phyloP scores from a whole-genome alignment of 2,797 vertebrate genomes.

The Arvicola amphibius region DNA sequence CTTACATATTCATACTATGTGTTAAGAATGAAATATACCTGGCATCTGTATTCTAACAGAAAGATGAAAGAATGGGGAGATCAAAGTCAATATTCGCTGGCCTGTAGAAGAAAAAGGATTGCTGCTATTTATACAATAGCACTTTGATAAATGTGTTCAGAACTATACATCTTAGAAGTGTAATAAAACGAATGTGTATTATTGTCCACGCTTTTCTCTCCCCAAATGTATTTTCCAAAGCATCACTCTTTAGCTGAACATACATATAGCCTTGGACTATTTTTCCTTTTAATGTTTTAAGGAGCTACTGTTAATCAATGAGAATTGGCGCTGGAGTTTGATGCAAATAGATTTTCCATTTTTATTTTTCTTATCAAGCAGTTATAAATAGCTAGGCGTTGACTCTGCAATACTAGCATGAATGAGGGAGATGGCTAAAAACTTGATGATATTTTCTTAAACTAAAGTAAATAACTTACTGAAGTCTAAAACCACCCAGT shows the following conservation, averaged over 20 bases:
- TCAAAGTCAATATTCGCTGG: slow-evolving; percentile 39
- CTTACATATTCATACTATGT: slow-evolving; percentile 40
- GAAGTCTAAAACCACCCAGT: not conserved
- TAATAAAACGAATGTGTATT: not conserved
- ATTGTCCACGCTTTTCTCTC: not conserved
- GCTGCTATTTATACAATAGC: slow-evolving; percentile 25
- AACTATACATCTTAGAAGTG: not conserved
- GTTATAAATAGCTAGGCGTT: slow-evolving; percentile 8
- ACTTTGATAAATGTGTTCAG: not conserved
- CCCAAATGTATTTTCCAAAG: not conserved
- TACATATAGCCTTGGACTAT: not conserved
- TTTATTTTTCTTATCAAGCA: slow-evolving; percentile 35
- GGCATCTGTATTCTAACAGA: slow-evolving; percentile 10
- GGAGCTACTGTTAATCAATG: not conserved
- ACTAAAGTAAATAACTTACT: not conserved
- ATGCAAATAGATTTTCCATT: slow-evolving; percentile 41
- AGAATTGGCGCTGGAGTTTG: not conserved
- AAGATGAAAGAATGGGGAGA: not conserved
- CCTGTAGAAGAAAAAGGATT: not conserved
- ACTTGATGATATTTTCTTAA: not conserved
- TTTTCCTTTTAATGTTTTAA: not conserved
- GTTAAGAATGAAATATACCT: not conserved
- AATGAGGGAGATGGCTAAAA: slow-evolving; percentile 5
- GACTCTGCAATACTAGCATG: not conserved
- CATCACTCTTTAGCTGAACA: not conserved